These are phyloP conservation scores for Unio delphinus DNA, from an alignment of 2,888 invertebrate species.

Conservation along the genomic window DNA sequence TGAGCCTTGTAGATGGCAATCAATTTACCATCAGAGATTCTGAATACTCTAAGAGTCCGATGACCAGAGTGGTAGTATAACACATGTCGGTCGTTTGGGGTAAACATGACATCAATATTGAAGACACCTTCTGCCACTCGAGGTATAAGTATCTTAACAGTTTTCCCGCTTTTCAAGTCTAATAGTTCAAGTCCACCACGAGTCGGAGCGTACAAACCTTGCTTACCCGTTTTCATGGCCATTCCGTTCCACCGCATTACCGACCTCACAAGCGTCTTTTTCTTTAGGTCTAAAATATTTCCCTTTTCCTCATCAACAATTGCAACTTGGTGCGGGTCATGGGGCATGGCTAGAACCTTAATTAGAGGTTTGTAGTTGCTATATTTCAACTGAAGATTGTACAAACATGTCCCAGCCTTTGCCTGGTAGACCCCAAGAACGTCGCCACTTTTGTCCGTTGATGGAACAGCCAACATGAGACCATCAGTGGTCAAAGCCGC, in stretches of 20 bases:
- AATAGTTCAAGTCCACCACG: slow-evolving; percentile 92
- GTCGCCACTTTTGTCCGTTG: slow-evolving; percentile 87
- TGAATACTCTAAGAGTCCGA: slow-evolving; percentile 93
- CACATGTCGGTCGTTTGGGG: slow-evolving; percentile 93
- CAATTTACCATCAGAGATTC: slow-evolving; percentile 89
- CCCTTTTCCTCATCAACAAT: slow-evolving; percentile 89
- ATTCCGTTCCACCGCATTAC: slow-evolving; percentile 93
- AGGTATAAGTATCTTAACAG: slow-evolving; percentile 91
- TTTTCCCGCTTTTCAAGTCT: slow-evolving; percentile 91
- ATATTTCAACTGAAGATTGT: slow-evolving; percentile 68
- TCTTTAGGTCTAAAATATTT: slow-evolving; percentile 89
- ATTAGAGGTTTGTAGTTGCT: slow-evolving; percentile 65
- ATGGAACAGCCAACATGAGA: slow-evolving; percentile 77
- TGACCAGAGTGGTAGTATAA: slow-evolving; percentile 97
- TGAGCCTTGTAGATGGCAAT: slow-evolving; percentile 84
- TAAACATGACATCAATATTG: slow-evolving; percentile 91
- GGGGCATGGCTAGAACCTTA: slow-evolving; percentile 69
- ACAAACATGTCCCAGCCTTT: slow-evolving; percentile 79
- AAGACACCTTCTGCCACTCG: slow-evolving; percentile 94
- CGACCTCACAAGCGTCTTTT: slow-evolving; percentile 88
- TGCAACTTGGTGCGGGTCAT: slow-evolving; percentile 81
- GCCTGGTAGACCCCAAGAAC: slow-evolving; percentile 88
- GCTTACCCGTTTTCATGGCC: slow-evolving; percentile 76
- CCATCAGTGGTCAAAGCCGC: slow-evolving; percentile 88
- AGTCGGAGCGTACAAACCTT: slow-evolving; percentile 90